Percentiles rank a stretch among this genome's conserved stretches.
Evolutionary conservation across 2,113 vertebrate species (phyloP).

Genomic region (Calypte anna): DNA sequence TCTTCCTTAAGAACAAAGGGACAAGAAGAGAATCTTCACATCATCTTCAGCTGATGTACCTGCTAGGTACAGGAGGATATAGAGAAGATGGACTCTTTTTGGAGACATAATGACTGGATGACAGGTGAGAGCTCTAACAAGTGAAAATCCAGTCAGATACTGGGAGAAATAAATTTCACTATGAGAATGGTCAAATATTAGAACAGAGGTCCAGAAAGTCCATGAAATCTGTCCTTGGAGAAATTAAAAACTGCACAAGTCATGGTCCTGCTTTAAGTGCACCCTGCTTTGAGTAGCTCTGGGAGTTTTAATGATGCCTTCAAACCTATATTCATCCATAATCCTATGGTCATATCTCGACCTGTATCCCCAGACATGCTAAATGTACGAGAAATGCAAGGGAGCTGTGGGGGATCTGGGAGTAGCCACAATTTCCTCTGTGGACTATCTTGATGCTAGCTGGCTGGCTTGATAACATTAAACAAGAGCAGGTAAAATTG

Average conservation of each 20-base stretch:
- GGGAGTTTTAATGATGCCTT: neutral
- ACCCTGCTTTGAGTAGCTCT: neutral
- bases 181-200: neutral
- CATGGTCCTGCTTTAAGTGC: neutral
- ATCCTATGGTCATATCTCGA: neutral
- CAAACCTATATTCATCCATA: neutral
- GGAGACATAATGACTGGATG: accelerated
- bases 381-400: neutral
- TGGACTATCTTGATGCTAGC: neutral
- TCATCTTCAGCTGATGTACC: neutral
- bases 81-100: neutral
- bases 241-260: neutral
- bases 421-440: neutral
- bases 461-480: neutral
- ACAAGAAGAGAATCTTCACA: neutral
- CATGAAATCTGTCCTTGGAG: neutral
- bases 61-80: neutral
- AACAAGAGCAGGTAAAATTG: neutral
- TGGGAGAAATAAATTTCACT: neutral
- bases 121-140: neutral
- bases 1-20: neutral
- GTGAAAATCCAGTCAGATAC: neutral
- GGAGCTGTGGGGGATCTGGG: neutral
- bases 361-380: neutral
- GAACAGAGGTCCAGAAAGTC: neutral